Evolutionary conservation across 2,888 invertebrate genomes (phyloP).

Genomic region (Hetaerina titia): DNA sequence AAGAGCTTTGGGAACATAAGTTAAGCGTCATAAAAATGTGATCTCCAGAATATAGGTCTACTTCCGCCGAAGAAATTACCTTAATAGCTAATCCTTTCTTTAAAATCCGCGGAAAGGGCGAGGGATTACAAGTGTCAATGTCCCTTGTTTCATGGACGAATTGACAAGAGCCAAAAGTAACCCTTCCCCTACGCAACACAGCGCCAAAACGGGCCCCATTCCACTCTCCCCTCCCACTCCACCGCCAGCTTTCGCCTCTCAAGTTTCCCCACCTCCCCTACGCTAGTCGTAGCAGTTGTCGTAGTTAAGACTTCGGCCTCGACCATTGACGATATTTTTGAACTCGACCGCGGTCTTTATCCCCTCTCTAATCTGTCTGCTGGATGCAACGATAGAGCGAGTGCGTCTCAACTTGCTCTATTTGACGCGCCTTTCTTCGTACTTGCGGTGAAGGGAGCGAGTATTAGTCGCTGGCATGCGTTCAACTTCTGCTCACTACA

Average conservation of each 20-base stretch:
- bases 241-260: background rate
- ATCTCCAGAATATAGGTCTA: too few species aligned
- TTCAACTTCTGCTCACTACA: too few species aligned
- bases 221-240: background rate
- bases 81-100: too few species aligned
- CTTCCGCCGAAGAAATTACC: too few species aligned
- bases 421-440: too few species aligned
- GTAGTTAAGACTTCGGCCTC: background rate
- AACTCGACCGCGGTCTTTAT: background rate
- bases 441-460: too few species aligned
- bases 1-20: too few species aligned
- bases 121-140: background rate
- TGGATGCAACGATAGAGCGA: too few species aligned
- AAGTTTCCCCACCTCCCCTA: background rate
- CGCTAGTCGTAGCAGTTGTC: background rate
- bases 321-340: conserved; percentile 28
- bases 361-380: background rate
- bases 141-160: background rate
- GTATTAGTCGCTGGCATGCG: too few species aligned
- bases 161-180: background rate
- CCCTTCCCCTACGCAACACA: background rate
- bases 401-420: too few species aligned
- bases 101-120: too few species aligned
- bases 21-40: too few species aligned
- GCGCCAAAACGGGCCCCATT: background rate